Base-by-base conservation (phyloP, 2,888 invertebrate genomes). In the Merodon equestris region DNA sequence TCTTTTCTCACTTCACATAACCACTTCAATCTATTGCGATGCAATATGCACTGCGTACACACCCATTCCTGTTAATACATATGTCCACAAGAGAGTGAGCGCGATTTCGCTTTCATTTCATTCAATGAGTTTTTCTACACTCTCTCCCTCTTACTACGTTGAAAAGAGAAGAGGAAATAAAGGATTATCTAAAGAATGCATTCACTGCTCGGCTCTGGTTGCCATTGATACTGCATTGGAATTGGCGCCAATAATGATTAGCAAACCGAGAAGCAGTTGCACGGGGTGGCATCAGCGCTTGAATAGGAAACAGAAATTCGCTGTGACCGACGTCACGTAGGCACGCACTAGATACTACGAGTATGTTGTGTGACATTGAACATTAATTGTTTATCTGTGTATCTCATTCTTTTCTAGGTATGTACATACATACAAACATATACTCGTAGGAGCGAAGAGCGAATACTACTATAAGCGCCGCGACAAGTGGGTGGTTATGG, bases 31-130 rank as follows among this genome's bases (percentile, higher is more conserved):
- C 27, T 27, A 27, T 27, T 27, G 27, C 27, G 27, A 27, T 27
- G 27, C 27, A 27, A 27, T 27, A 4, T 7, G 3, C 27, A 27
- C 2, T 27, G 18, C 53, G 61, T 42, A 57, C 61, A 63, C 71
- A 63, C 71, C 63, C 42, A 61, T 50, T 56, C 15, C 42, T 44
- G 17, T 13, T 18, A 27, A 15, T 50, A n/a, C 19, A 2, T 9
- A 13, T 36, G 36, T 48, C 36, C 9, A 17, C 47, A 15, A 17
- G 40, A 57, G 51, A 51, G 57, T 17, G 58, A 72, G 63, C 63
- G 70, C 40, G n/a, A 48, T 73, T 73, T 73, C 73, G 66, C 73
- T 73, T 73, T 73, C 73, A 17, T 72, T 72, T 57, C 57, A 66
- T 60, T 72, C 47, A 57, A 63, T 48, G 56, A 63, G 63, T 57